phyloP scores from a whole-genome alignment of 1,140 invertebrate genomes.

The Heliothis subflexa region DNA sequence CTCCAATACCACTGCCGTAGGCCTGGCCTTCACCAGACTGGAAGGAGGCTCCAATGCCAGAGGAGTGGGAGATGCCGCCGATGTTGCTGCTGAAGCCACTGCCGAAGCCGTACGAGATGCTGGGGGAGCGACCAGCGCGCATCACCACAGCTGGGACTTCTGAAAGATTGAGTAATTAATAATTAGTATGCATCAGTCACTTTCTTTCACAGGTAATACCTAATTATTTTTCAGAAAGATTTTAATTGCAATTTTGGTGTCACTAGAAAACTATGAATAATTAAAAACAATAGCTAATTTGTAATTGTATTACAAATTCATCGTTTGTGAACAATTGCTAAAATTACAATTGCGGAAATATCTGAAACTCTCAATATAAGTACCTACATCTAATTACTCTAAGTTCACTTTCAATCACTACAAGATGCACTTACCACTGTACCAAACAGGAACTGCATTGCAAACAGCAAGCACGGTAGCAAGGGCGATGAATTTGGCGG shows the following conservation, averaged over 20 bases:
- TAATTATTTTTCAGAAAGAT: too few relatives aligned
- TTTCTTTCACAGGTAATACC: background rate
- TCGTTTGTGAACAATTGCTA: background rate
- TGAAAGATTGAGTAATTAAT: conserved; percentile 13
- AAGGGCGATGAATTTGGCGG: conserved; percentile 62
- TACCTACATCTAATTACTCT: background rate
- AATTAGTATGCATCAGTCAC: background rate
- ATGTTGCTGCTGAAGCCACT: conserved; percentile 79
- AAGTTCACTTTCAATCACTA: conserved; percentile 4
- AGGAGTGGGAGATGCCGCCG: conserved; percentile 74
- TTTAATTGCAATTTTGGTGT: too few relatives aligned
- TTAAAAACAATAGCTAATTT: too few relatives aligned
- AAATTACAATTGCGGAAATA: background rate
- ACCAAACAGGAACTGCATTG: conserved; percentile 65
- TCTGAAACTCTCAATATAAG: too few relatives aligned
- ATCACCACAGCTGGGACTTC: conserved; percentile 15
- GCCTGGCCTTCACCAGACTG: conserved; percentile 70
- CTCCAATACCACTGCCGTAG: conserved; percentile 65
- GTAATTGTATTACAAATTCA: too few relatives aligned
- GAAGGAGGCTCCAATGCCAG: conserved; percentile 71
- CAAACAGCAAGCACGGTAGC: conserved; percentile 59
- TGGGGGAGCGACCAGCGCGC: conserved; percentile 56
- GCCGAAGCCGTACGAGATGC: conserved; percentile 74
- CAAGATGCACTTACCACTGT: conserved; percentile 59
- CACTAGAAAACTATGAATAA: too few relatives aligned